These are phyloP conservation scores for Drosophila anomalata DNA, from an alignment of 2,888 invertebrate species.

Conservation along the genomic window DNA sequence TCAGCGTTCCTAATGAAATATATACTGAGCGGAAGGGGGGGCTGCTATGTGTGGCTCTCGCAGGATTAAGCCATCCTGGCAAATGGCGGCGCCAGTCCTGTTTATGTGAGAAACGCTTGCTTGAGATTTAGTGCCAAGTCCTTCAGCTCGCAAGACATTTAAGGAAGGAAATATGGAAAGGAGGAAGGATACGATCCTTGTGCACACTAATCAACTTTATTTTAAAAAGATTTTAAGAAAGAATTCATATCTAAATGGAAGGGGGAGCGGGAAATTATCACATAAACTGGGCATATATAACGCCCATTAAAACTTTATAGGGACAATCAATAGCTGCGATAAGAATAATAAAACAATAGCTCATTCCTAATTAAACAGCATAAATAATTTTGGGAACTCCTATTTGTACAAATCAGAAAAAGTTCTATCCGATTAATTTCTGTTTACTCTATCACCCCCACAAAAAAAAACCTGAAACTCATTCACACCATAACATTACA, in stretches of 20 bases:
- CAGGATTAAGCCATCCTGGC: slow-evolving; percentile 30
- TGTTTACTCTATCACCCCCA: slow-evolving; percentile 19
- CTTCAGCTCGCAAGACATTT: slow-evolving; percentile 28
- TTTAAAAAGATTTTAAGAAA: neutral
- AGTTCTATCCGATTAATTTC: slow-evolving; percentile 21
- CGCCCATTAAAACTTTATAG: neutral
- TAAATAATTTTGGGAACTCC: slow-evolving; percentile 5
- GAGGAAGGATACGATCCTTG: slow-evolving; percentile 2
- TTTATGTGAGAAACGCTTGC: slow-evolving; percentile 53
- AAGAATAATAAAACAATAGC: neutral
- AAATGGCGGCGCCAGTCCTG: slow-evolving; percentile 62
- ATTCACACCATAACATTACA: slow-evolving; percentile 34
- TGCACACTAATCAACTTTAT: slow-evolving; percentile 20
- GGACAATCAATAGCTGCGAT: slow-evolving; percentile 1
- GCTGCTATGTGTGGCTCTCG: slow-evolving; percentile 3
- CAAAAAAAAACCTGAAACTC: neutral
- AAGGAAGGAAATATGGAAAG: slow-evolving; percentile 7
- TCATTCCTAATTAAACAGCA: slow-evolving; percentile 9
- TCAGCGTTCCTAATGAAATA: slow-evolving; percentile 49
- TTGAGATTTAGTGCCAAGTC: slow-evolving; percentile 53
- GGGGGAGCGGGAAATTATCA: neutral
- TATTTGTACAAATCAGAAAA: slow-evolving; percentile 22
- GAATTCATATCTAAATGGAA: neutral
- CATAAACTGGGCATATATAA: neutral
- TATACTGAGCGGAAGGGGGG: slow-evolving; percentile 20